Evolutionary conservation across 2,888 invertebrate genomes (phyloP).

Genomic region (Melipona bicolor): DNA sequence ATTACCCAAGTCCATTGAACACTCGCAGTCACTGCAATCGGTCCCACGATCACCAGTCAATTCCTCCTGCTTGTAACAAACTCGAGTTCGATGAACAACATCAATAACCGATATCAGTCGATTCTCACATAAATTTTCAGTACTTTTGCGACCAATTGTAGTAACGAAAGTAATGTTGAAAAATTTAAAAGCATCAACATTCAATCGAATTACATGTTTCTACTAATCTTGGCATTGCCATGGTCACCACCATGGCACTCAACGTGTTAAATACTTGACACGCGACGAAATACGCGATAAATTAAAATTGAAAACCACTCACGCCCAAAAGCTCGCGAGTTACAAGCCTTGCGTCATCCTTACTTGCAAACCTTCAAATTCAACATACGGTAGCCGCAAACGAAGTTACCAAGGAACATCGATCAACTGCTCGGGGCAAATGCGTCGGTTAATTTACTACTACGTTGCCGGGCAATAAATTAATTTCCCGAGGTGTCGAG

Average conservation of each 20-base stretch:
- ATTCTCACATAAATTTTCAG: neutral
- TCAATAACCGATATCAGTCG: neutral
- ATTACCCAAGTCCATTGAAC: slow-evolving; percentile 50
- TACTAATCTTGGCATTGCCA: no score
- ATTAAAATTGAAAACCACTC: no score
- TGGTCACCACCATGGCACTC: no score
- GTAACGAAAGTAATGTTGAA: no score
- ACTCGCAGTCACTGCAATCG: slow-evolving; percentile 33
- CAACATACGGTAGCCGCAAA: neutral
- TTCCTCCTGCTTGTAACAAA: slow-evolving; percentile 10
- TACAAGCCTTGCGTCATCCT: neutral
- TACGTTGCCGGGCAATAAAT: slow-evolving; percentile 16
- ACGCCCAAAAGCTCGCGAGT: no score
- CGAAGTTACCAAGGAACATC: neutral
- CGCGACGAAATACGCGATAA: no score
- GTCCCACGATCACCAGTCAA: slow-evolving; percentile 21
- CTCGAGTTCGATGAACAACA: neutral
- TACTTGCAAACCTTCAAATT: neutral
- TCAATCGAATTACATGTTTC: no score
- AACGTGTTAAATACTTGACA: no score
- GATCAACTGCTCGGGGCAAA: slow-evolving; percentile 3
- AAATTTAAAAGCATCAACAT: no score
- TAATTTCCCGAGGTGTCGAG: slow-evolving; percentile 18
- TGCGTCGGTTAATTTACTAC: neutral
- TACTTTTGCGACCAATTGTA: no score